Evolutionary conservation across 2,888 invertebrate species (phyloP).

Genomic region (Stictocephala bisonia): DNA sequence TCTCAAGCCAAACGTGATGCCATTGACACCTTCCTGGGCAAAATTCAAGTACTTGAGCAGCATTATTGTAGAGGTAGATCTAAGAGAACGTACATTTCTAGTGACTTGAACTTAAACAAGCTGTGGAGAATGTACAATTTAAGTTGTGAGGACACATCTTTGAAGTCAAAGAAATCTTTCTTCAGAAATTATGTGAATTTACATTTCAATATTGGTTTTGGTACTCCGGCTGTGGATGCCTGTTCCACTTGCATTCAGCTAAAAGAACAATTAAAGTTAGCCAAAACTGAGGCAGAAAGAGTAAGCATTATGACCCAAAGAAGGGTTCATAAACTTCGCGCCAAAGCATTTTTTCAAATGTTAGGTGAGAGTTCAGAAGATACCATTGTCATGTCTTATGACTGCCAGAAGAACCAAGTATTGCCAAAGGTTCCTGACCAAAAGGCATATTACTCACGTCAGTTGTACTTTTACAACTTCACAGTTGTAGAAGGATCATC

Average conservation of each 20-base stretch:
- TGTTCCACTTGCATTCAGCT: conserved; percentile 11
- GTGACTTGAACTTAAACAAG: conserved; percentile 34
- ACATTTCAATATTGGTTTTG: conserved; percentile 37
- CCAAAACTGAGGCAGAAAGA: conserved; percentile 1
- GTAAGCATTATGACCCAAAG: conserved; percentile 10
- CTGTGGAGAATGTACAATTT: conserved; percentile 29
- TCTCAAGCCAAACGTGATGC: conserved; percentile 5
- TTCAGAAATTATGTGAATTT: conserved; percentile 8
- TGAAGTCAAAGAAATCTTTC: conserved; percentile 10
- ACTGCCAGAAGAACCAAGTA: conserved; percentile 60
- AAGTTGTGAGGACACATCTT: not conserved
- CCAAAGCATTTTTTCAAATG: not conserved
- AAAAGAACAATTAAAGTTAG: not conserved
- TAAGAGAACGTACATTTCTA: conserved; percentile 26
- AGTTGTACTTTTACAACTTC: conserved; percentile 62
- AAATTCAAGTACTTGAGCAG: conserved; percentile 28
- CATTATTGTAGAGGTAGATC: conserved; percentile 40
- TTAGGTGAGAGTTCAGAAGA: not conserved
- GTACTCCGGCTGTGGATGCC: conserved; percentile 16
- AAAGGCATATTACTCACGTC: conserved; percentile 61
- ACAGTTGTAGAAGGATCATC: conserved; percentile 61
- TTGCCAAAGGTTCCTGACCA: conserved; percentile 62
- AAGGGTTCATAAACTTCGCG: not conserved
- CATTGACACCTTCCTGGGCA: conserved; percentile 24
- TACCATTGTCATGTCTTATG: conserved; percentile 55